A percentile compares a stretch with the other conserved stretches of the same genome.
These are phyloP conservation scores for Euura saliciscinereae DNA, from an alignment of 1,140 invertebrate genomes.

Conservation along the genomic window DNA sequence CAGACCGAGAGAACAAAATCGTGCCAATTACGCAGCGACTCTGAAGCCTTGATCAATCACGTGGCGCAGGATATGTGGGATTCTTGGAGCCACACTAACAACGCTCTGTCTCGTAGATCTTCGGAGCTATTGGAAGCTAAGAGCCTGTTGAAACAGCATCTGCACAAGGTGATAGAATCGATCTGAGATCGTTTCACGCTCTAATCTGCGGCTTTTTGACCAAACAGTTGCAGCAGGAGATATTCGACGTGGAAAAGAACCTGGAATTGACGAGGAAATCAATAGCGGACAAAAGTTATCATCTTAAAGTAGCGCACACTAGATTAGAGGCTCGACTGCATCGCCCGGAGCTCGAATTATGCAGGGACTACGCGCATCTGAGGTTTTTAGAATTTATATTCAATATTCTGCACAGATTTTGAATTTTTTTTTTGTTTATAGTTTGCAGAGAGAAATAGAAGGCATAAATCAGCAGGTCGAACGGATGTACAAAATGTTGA, in stretches of 20 bases:
- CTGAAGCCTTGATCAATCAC: constrained; percentile 81
- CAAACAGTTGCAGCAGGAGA: constrained; percentile 67
- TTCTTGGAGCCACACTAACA: constrained; percentile 87
- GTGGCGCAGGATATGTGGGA: constrained; percentile 89
- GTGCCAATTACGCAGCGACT: constrained; percentile 76
- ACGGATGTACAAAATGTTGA: constrained; percentile 77
- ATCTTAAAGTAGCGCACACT: constrained; percentile 84
- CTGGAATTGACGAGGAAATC: constrained; percentile 68
- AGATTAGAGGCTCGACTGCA: constrained; percentile 69
- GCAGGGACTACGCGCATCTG: constrained; percentile 82
- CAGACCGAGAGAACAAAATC: constrained; percentile 84
- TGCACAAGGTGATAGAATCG: constrained; percentile 59
- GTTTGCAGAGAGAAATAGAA: constrained; percentile 83
- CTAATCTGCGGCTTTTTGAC: constrained; percentile 10
- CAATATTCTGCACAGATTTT: background rate
- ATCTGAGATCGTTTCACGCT: background rate
- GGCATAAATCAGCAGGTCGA: constrained; percentile 87
- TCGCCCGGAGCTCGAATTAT: constrained; percentile 81
- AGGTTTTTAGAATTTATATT: constrained; percentile 61
- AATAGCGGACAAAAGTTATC: constrained; percentile 75
- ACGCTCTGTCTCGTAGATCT: constrained; percentile 74
- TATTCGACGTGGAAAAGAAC: constrained; percentile 70
- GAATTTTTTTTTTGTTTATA: constrained; percentile 37
- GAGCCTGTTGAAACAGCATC: constrained; percentile 80
- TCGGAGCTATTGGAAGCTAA: constrained; percentile 84